Conservation (phyloP, 2,888 invertebrate species). For the Andrena fulva region DNA sequence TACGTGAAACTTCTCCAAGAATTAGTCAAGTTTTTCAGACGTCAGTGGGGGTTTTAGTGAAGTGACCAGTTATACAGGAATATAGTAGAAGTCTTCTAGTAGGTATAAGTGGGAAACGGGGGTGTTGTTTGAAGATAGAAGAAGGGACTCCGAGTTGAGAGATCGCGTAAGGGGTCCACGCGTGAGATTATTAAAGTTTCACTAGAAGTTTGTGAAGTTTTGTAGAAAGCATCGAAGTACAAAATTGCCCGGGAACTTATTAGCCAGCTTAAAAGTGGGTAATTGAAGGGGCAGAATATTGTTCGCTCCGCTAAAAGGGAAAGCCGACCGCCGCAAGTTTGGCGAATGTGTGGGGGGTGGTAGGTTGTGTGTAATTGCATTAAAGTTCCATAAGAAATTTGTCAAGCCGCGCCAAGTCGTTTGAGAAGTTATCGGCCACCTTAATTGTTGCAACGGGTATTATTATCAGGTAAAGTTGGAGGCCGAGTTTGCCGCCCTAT, state of each 20-base stretch:
- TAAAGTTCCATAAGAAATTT: constrained; percentile 6
- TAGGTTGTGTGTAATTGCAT: background rate
- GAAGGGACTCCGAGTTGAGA: too few relatives aligned
- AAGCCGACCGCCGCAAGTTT: background rate
- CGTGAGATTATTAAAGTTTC: too few relatives aligned
- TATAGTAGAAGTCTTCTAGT: background rate
- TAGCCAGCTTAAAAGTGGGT: background rate
- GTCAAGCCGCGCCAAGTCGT: background rate
- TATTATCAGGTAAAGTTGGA: constrained; percentile 19
- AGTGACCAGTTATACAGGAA: background rate
- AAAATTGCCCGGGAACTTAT: background rate
- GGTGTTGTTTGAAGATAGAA: too few relatives aligned
- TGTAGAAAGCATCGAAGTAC: background rate
- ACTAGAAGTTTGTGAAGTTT: too few relatives aligned
- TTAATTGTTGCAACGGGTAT: background rate
- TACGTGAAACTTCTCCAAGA: background rate
- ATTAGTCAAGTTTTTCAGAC: background rate
- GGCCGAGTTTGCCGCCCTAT: background rate
- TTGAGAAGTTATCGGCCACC: constrained; percentile 1
- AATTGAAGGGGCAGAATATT: background rate
- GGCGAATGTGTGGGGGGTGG: background rate
- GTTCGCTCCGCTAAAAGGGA: background rate
- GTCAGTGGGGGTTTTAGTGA: background rate
- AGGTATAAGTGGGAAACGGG: too few relatives aligned
- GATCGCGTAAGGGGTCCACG: too few relatives aligned